Percentiles rank a stretch among this genome's conserved stretches.
Conservation (phyloP, 2,888 invertebrate species). For the Pycnomerus fuliginosus region DNA sequence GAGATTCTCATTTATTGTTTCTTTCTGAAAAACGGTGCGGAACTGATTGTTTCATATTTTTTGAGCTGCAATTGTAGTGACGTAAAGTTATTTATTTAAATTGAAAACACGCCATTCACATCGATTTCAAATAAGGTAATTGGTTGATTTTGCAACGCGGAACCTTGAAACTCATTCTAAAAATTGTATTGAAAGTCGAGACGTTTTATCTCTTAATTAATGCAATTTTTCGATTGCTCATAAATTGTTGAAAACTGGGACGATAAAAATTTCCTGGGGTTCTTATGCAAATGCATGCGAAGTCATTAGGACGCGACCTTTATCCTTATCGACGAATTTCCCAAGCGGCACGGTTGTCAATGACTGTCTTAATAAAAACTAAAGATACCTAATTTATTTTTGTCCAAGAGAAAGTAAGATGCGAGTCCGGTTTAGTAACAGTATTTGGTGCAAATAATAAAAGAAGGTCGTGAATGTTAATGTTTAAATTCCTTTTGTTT, state of each 20-base stretch:
- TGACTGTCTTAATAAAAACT: too few relatives aligned
- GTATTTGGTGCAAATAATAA: conserved; percentile 20
- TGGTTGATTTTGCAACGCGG: conserved; percentile 11
- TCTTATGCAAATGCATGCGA: too few relatives aligned
- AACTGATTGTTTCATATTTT: too few relatives aligned
- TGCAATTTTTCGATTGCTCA: too few relatives aligned
- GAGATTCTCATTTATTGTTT: too few relatives aligned
- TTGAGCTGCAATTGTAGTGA: not conserved
- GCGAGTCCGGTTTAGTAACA: conserved; percentile 20
- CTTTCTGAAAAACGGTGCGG: too few relatives aligned
- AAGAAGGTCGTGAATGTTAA: conserved; percentile 21
- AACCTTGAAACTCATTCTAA: conserved; percentile 17
- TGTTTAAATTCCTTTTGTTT: conserved; percentile 25
- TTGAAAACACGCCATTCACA: conserved; percentile 16
- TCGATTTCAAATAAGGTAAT: conserved; percentile 17
- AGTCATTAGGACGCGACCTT: conserved; percentile 9
- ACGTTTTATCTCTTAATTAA: too few relatives aligned
- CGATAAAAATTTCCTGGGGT: conserved; percentile 1
- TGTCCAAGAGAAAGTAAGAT: conserved; percentile 23
- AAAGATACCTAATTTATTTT: not conserved
- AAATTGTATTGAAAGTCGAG: conserved; percentile 7
- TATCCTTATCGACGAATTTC: conserved; percentile 3
- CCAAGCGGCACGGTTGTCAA: too few relatives aligned
- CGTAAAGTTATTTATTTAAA: not conserved
- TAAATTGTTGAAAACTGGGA: too few relatives aligned